These are phyloP conservation scores for Argyresthia albistria DNA, from an alignment of 2,888 invertebrate genomes.

Conservation along the genomic window DNA sequence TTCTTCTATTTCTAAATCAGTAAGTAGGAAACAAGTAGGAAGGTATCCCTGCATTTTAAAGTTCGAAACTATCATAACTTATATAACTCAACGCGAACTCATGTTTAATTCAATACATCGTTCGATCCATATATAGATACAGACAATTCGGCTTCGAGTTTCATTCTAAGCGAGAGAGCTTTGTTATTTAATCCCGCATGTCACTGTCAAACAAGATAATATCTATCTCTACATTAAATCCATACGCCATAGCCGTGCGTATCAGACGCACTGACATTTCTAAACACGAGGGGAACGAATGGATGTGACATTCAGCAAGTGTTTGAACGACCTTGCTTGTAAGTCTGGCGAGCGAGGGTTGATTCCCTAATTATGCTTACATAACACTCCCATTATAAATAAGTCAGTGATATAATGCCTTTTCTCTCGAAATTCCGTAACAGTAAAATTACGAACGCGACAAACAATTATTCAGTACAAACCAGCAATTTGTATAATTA, in stretches of 20 bases:
- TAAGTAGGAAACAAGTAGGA: too few species aligned
- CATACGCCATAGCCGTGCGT: constrained; percentile 34
- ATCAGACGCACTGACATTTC: constrained; percentile 65
- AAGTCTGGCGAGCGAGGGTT: constrained; percentile 44
- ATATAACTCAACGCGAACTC: too few species aligned
- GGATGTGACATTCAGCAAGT: constrained; percentile 61
- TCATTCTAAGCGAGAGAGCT: constrained; percentile 28
- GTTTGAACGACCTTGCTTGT: constrained; percentile 54
- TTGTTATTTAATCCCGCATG: constrained; percentile 63
- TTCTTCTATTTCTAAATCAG: too few species aligned
- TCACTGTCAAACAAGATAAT: constrained; percentile 64
- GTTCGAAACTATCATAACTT: too few species aligned
- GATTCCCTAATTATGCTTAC: constrained; percentile 34
- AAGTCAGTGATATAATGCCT: constrained; percentile 23
- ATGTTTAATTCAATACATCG: too few species aligned
- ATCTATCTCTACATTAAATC: constrained; percentile 34
- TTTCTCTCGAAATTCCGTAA: constrained; percentile 21
- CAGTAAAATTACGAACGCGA: background rate
- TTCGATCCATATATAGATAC: too few species aligned
- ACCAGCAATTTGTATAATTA: background rate
- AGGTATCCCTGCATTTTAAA: too few species aligned
- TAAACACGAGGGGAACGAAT: constrained; percentile 62
- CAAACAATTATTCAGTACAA: background rate
- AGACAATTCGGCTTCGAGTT: too few species aligned
- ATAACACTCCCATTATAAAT: constrained; percentile 26